Conservation (phyloP, 2,797 vertebrate species). For the Eulemur albifrons region DNA sequence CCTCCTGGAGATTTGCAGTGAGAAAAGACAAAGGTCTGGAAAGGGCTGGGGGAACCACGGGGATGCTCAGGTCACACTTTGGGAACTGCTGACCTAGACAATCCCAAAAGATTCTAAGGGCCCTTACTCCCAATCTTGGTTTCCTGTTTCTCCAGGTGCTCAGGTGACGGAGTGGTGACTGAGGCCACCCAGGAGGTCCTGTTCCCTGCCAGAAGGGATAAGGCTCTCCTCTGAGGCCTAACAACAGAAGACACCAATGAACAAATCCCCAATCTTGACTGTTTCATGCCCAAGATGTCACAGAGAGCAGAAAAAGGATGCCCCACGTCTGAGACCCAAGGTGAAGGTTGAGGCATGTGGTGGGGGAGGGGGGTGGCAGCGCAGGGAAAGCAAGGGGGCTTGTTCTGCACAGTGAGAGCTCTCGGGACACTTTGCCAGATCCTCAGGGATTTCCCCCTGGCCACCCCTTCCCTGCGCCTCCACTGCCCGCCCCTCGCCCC, state of each 20-base stretch:
- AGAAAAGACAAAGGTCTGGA: not conserved
- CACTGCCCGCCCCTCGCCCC: not conserved
- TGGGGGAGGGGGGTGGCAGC: too few relatives aligned
- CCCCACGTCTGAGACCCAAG: not conserved
- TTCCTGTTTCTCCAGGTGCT: conserved; percentile 21
- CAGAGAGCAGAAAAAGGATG: not conserved
- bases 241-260: not conserved
- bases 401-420: not conserved
- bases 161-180: not conserved
- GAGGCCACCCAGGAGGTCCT: not conserved
- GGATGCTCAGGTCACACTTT: not conserved
- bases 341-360: not conserved
- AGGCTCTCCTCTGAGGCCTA: not conserved
- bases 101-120: not conserved
- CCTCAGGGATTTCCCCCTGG: conserved; percentile 8
- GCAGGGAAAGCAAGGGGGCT: too few relatives aligned
- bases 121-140: not conserved
- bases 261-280: not conserved
- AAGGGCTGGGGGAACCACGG: not conserved
- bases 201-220: not conserved
- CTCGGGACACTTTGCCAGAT: not conserved
- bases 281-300: not conserved
- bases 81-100: not conserved
- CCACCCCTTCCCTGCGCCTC: not conserved
- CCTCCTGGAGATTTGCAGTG: not conserved